Conservation (phyloP, 2,888 invertebrate species). For the Drosophila ustulata region DNA sequence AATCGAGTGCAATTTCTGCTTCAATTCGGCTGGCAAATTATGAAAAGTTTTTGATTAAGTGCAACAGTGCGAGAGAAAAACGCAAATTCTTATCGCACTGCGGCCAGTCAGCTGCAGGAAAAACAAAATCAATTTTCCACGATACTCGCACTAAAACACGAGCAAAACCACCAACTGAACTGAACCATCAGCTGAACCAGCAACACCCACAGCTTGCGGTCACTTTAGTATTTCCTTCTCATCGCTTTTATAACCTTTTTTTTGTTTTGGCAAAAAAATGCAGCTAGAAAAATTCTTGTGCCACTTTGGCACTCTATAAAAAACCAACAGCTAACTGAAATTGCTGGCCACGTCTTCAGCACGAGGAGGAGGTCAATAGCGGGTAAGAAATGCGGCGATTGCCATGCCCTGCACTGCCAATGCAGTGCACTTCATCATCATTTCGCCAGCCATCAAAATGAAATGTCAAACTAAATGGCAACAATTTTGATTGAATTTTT, state of each 20-base stretch:
- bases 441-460: slow-evolving; percentile 74
- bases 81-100: slow-evolving; percentile 64
- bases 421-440: slow-evolving; percentile 73
- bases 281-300: slow-evolving; percentile 56
- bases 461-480: slow-evolving; percentile 81
- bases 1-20: slow-evolving; percentile 4
- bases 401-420: slow-evolving; percentile 51
- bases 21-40: slow-evolving; percentile 41
- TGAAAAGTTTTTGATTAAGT: slow-evolving; percentile 51
- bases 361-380: neutral
- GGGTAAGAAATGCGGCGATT: neutral
- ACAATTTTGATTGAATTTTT: slow-evolving; percentile 81
- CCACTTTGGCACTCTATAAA: slow-evolving; percentile 72
- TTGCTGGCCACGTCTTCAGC: slow-evolving; percentile 26
- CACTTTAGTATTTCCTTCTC: slow-evolving; percentile 55
- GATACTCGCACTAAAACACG: slow-evolving; percentile 28
- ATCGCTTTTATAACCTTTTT: slow-evolving; percentile 18
- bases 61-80: slow-evolving; percentile 34
- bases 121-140: slow-evolving; percentile 68
- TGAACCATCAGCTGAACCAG: neutral
- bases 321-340: slow-evolving; percentile 48
- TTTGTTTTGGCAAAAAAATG: slow-evolving; percentile 29
- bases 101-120: slow-evolving; percentile 47
- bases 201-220: slow-evolving; percentile 59
- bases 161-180: slow-evolving; percentile 5